Percentiles rank a stretch among this genome's conserved stretches.
phyloP scores from a whole-genome alignment of 2,113 vertebrate genomes.

The Crotalus horridus region DNA sequence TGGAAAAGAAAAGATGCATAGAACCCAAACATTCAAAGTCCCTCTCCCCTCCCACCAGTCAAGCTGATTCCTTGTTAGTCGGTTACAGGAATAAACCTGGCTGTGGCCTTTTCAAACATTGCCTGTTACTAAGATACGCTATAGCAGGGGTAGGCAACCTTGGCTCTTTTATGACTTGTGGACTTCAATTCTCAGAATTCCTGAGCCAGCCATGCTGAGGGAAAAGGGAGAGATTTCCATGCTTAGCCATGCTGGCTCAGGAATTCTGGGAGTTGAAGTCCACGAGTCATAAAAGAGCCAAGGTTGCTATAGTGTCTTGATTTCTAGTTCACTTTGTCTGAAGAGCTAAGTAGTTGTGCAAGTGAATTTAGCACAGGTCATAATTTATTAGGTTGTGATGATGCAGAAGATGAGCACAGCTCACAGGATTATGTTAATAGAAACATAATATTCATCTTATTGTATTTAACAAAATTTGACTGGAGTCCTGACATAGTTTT shows the following conservation, averaged over 20 bases:
- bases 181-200: too few species aligned
- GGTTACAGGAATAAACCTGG: neutral
- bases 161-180: too few species aligned
- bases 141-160: too few species aligned
- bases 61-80: neutral
- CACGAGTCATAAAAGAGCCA: too few species aligned
- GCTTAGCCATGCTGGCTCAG: too few species aligned
- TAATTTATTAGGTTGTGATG: neutral
- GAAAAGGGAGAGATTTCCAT: too few species aligned
- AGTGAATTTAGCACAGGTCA: neutral
- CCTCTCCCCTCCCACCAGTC: rapidly evolving
- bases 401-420: neutral
- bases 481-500: neutral
- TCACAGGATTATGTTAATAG: neutral
- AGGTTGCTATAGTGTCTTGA: neutral
- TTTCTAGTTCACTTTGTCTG: neutral
- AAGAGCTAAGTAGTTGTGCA: neutral
- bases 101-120: neutral
- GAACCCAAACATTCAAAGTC: neutral
- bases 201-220: too few species aligned
- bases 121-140: neutral
- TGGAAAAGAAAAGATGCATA: neutral
- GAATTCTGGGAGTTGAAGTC: too few species aligned
- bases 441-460: neutral
- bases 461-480: neutral